Evolutionary conservation across 2,797 vertebrate species (phyloP), one percentile per base, ranked within the genome.

Genomic region (Ispidina lecontei): DNA sequence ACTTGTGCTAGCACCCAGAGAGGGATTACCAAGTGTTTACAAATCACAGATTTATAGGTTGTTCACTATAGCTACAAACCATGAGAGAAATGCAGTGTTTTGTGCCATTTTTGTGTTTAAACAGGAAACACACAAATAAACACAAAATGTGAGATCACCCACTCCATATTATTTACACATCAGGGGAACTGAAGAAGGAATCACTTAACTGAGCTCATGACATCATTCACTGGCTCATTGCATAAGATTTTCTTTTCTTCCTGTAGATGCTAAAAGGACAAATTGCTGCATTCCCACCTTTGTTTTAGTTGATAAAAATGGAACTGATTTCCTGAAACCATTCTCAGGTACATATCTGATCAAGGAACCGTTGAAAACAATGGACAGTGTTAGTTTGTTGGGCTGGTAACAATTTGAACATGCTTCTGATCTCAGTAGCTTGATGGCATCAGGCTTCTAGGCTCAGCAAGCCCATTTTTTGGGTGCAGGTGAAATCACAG

Each of bases 81-180:
- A n/a, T 18, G 49, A 79, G 5, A 60, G 59, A 88, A 88, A 84
- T 6, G 41, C 18, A 37, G 33, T 37, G 51, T 81, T 89, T 63
- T 5, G 1, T 85, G 84, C n/a, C 85, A 14, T 39, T 52, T 10
- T 9, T 44, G 47, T 28, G 49, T 28, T 52, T 33, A 52, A 55
- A 80, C 62, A 87, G 90, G 77, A 89, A 89, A 80, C 39, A 25
- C 15, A 4, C 71, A 91, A 80, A 87, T n/a, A 63, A 92, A 91
- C 33, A 78, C 18, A 60, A 54, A 59, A 89, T 14, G 13, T 20
- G 19, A 10, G 39, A 83, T 63, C 58, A 49, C 41, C 25, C n/a
- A 14, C 26, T 59, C 59, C 25, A 54, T 43, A 14, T 10, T 6
- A 67, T 69, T 90, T 49, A 83, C 65, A 83, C 39, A 44, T 31